Percentiles rank a stretch among this genome's conserved stretches.
Conservation (phyloP, 1,140 invertebrate genomes). For the Drosophila elegans region DNA sequence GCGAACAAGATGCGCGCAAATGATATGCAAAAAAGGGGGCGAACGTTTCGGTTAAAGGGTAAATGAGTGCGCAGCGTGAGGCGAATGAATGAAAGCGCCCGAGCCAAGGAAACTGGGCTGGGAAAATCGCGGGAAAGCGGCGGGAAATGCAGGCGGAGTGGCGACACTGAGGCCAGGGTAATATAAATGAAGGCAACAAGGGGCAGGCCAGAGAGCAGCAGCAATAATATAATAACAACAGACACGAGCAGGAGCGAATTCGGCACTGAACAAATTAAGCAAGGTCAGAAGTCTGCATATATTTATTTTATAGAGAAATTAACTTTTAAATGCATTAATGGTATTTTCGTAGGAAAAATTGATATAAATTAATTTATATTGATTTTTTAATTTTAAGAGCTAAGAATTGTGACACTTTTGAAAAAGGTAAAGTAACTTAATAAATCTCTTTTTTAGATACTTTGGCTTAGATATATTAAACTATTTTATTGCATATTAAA, state of each 20-base stretch:
- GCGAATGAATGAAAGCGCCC: constrained; percentile 67
- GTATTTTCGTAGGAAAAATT: too few species aligned
- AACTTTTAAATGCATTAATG: background rate
- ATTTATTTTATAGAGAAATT: background rate
- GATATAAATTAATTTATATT: too few species aligned
- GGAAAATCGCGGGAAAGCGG: constrained; percentile 4
- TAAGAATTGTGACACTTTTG: too few species aligned
- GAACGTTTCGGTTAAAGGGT: constrained; percentile 75
- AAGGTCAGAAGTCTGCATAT: background rate
- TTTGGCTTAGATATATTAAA: too few species aligned
- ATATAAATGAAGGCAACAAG: constrained; percentile 75
- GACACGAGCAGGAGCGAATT: constrained; percentile 35
- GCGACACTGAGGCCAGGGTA: constrained; percentile 48
- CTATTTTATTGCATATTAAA: too few species aligned
- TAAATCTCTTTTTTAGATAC: too few species aligned
- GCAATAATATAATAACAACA: constrained; percentile 48
- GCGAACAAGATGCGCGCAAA: constrained; percentile 73
- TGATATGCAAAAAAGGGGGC: constrained; percentile 68
- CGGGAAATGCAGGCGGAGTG: constrained; percentile 12
- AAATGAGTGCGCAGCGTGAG: constrained; percentile 78
- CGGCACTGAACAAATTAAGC: constrained; percentile 37
- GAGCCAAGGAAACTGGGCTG: background rate
- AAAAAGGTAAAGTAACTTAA: too few species aligned
- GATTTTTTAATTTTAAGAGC: too few species aligned
- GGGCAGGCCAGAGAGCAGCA: constrained; percentile 33